phyloP scores from a whole-genome alignment of 2,888 invertebrate genomes.

The Clostera curtula region DNA sequence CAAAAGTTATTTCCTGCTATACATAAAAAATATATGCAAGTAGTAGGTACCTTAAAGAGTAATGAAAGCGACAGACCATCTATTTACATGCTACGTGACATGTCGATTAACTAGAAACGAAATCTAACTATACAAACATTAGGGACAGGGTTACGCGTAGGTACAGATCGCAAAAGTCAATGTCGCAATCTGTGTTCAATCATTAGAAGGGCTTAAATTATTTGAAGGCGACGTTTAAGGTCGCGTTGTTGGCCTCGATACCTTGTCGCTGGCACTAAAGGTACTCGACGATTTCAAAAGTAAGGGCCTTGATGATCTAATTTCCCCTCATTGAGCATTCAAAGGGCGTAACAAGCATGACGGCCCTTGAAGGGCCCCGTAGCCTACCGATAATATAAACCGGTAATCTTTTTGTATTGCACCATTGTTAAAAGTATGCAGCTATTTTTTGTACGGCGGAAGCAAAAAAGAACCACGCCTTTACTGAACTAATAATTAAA shows the following conservation, averaged over 20 bases:
- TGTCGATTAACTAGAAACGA: constrained; percentile 4
- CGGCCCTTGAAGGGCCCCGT: constrained; percentile 60
- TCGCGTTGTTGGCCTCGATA: constrained; percentile 52
- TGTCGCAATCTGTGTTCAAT: constrained; percentile 54
- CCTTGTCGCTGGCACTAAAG: constrained; percentile 44
- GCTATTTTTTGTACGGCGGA: constrained; percentile 3
- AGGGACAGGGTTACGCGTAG: constrained; percentile 52
- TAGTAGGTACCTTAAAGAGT: too few species aligned
- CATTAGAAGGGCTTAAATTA: constrained; percentile 67
- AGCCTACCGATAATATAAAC: constrained; percentile 33
- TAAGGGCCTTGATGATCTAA: constrained; percentile 66
- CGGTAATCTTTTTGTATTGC: constrained; percentile 20
- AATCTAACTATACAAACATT: constrained; percentile 28
- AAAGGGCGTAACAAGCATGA: constrained; percentile 59
- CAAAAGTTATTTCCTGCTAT: too few species aligned
- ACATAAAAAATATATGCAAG: too few species aligned
- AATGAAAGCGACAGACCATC: too few species aligned
- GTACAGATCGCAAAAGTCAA: constrained; percentile 53
- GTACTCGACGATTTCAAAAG: constrained; percentile 67
- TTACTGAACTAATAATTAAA: neutral
- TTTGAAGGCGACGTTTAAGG: constrained; percentile 66
- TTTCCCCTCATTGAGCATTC: constrained; percentile 72
- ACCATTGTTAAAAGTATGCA: constrained; percentile 8
- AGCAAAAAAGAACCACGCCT: neutral
- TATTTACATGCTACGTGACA: too few species aligned